Base-by-base conservation (phyloP, 1,140 invertebrate species). In the Drosophila pruinosa region DNA sequence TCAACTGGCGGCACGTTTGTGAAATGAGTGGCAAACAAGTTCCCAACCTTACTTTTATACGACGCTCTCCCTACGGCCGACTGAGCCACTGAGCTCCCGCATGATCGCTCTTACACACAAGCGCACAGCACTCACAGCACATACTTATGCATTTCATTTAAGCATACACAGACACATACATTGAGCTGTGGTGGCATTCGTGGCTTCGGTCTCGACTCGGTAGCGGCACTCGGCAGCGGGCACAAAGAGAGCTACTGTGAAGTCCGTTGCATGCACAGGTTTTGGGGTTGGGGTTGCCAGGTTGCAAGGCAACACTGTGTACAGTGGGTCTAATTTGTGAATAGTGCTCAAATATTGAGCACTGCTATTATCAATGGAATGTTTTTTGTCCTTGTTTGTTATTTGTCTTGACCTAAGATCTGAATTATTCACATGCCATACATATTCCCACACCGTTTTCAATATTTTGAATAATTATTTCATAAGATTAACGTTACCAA, bases 161-260 rank as follows among this genome's bases (percentile, higher is more conserved):
- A 36, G 61, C 26, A 45, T n/a, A 43, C 53, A 34, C 19, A 41
- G 17, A 52, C 26, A 45, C 12, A 43, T 47, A 34, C 19, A 41
- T 14, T 47, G 39, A 50, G 36, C 53, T 78, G 48, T 70, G 67
- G 67, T 64, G 67, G 67, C 67, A 64, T 70, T 70, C 62, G 54
- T 58, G 59, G 39, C 36, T 31, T 75, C 81, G 76, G 73, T 71
- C 58, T 80, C 79, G 78, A 68, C 70, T 85, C 81, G 74, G 81
- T 86, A 80, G 67, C 77, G 57, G 65, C 72, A 62, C 45, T 80
- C 75, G 78, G 71, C 75, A 73, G 68, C 69, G 76, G 39, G 76
- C 86, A 81, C 71, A 89, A 89, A 89, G 85, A 89, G 86, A 74
- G 75, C 86, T 89, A 89, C 86, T 79, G 81, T 89, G 52, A 77